Base-by-base conservation (phyloP, 2,797 vertebrate species). In the Lerista edwardsae region DNA sequence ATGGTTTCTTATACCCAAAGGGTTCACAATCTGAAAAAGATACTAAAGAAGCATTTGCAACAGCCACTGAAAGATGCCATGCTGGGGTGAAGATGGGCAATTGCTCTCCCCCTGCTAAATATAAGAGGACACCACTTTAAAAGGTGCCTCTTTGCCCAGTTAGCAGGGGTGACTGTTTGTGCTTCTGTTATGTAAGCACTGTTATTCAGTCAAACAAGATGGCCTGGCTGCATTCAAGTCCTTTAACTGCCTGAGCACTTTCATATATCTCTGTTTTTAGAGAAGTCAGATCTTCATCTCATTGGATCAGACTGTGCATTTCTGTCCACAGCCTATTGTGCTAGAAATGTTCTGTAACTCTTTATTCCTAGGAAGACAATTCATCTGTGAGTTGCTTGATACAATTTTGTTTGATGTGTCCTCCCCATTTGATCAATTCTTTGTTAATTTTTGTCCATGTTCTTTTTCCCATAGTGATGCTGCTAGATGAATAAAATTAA, bases 401-500 rank as follows among this genome's bases (percentile, higher is more conserved):
- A 75, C 73, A 65, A 80, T 79, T 80, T 44, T n/a, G 80, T 68
- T 85, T 57, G 64, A 1, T 64, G 11, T 1, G 71, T 65, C 6
- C 61, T 85, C n/a, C 19, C 1, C 23, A 75, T 82, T 84, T 17
- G 6, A 75, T 79, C 62, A 67, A 14, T n/a, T 77, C 47, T 88
- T 86, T 85, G 2, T 81, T 86, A 10, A 11, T 84, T 82, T 31
- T 23, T 61, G 3, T 69, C 78, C 75, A 7, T 67, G 80, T 80
- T 27, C 10, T 69, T 9, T 64, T 86, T 59, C 67, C 67, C 79
- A 2, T 82, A 85, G 61, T 72, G 65, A 55, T 76, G 51, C n/a
- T 62, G 51, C 47, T 85, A 80, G 72, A 81, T 76, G 47, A 73
- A 80, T 86, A 75, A 87, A 34, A n/a, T 85, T 4, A 80, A 85